Base-by-base conservation (phyloP, 2,888 invertebrate species). In the Chalcis sispes region DNA sequence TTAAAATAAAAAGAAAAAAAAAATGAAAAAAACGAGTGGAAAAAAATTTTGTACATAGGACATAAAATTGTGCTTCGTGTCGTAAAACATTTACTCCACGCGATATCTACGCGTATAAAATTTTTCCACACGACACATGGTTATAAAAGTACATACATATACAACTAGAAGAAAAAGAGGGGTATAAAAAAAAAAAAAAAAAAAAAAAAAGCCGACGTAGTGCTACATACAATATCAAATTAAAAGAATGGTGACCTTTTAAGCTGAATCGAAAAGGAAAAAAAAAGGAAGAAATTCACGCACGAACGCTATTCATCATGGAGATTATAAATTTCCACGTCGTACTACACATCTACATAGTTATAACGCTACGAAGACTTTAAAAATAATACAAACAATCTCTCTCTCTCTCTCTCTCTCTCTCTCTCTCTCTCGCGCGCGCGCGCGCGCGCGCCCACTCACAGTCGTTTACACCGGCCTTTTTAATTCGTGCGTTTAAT, bases 31-130 rank as follows among this genome's bases (percentile, higher is more conserved):
- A 50, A 20, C 2, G 50, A 20, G 4, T 50, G 20, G 20, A 20
- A 23, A 56, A 56, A 52, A 52, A 23, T 46, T 46, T n/a, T 46
- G 46, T 20, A n/a, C 46, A 20, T n/a, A 27, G 62, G 27, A 48
- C 7, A 0, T 29, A 48, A 65, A 56, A 20, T 36, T 65, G 15
- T 48, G 36, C 36, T 20, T 29, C 5, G 36, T 15, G 23, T 32
- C n/a, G 15, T 0, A 5, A 7, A 23, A 32, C 29, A 23, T 36
- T 65, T 18, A n/a, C 15, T 48, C 29, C 27, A 4, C 23, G 52
- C 5, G 2, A 3, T 13, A 18, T 25, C 18, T 18, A 29, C 18
- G 18, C 20, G 10, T 36, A 40, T 18, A 23, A 65, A 56, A n/a
- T 56, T 56, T 56, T 65, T 52, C 10, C n/a, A 13, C 52, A 20